Base-by-base conservation (phyloP, 2,888 invertebrate genomes). In the Drosophila parthenogenetica region DNA sequence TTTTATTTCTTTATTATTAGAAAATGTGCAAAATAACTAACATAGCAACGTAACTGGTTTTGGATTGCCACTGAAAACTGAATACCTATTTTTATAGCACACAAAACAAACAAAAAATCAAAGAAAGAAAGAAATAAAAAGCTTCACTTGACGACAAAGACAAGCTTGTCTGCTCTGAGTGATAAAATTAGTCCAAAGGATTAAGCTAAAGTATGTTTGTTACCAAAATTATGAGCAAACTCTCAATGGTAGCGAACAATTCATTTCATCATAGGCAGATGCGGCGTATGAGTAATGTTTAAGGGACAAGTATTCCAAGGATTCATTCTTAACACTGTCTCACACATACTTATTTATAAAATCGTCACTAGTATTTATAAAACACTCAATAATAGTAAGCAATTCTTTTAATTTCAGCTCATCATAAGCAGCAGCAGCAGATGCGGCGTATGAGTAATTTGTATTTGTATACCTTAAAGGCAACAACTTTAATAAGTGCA, bases 361-460 rank as follows among this genome's bases (percentile, higher is more conserved):
- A 2, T 7, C 25, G 29, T 22, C 22, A 22, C 22, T 22, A 4
- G n/a, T n/a, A 29, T 45, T 45, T 48, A 29, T 39, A 13, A 3
- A 17, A 14, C 17, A 39, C 16, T 22, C 22, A 22, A 5, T 22
- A 3, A 19, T 19, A 3, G 19, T 19, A 3, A 19, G 3, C 2
- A 19, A 19, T 19, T 19, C 22, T 4, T 5, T 22, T 22, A 14
- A 32, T 29, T 39, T 29, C 32, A 42, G 11, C 8, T 10, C 16
- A 39, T 45, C 25, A 42, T 53, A 14, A 19, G n/a, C 29, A 19
- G 16, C 32, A 19, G 11, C 29, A 19, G 19, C 40, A 13, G 5
- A 43, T 43, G n/a, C 53, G 69, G 42, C 69, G 60, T 54, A 69
- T 69, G 69, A 69, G 69, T 69, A 60, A 69, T 60, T 8, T 17